phyloP scores from a whole-genome alignment of 2,797 vertebrate species.

The Takifugu rubripes region DNA sequence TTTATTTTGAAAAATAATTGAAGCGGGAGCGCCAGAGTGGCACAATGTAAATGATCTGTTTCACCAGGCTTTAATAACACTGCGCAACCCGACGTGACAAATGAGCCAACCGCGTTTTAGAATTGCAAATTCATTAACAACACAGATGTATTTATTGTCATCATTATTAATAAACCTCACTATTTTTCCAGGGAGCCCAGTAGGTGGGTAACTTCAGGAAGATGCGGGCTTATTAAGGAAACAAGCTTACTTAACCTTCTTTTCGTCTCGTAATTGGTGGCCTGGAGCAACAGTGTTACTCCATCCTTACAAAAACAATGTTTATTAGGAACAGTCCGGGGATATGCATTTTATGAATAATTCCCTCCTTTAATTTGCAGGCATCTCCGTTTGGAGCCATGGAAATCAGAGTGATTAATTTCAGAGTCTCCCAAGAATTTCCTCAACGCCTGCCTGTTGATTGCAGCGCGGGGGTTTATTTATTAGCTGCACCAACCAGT shows the following conservation, averaged over 20 bases:
- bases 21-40: constrained; percentile 29
- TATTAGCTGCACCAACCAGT: constrained; percentile 74
- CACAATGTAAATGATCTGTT: neutral
- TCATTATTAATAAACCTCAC: constrained; percentile 35
- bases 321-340: constrained; percentile 78
- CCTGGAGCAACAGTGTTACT: constrained; percentile 77
- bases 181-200: constrained; percentile 45
- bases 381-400: constrained; percentile 75
- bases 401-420: constrained; percentile 83
- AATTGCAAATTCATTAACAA: constrained; percentile 20
- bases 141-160: constrained; percentile 32
- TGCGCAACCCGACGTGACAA: constrained; percentile 38
- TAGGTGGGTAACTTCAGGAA: constrained; percentile 61
- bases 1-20: constrained; percentile 35
- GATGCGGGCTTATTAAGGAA: constrained; percentile 72
- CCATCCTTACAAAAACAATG: constrained; percentile 82
- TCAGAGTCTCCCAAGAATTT: constrained; percentile 77
- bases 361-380: constrained; percentile 82
- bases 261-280: constrained; percentile 76
- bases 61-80: constrained; percentile 42
- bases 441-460: constrained; percentile 79
- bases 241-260: constrained; percentile 75
- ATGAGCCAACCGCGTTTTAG: constrained; percentile 15
- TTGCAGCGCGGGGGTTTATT: constrained; percentile 78
- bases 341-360: constrained; percentile 81